Conservation (phyloP, 1,140 invertebrate species). For the Monochamus saltuarius region DNA sequence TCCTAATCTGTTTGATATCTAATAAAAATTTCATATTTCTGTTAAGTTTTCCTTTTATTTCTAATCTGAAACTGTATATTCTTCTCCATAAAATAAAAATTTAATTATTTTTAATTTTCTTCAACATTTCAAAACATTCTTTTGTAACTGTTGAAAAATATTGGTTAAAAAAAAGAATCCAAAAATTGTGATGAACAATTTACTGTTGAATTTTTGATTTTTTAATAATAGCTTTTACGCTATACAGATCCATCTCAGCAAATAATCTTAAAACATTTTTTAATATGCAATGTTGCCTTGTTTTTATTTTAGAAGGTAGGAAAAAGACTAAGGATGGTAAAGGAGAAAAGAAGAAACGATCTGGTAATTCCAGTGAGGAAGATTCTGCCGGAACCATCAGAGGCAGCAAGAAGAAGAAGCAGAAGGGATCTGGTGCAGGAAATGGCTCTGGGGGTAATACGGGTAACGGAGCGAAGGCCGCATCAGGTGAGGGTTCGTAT, state of each 20-base stretch:
- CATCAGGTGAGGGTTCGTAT: slow-evolving; percentile 49
- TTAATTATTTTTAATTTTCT: no score
- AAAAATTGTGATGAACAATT: no score
- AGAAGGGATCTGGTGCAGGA: slow-evolving; percentile 59
- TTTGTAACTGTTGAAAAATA: no score
- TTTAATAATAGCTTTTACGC: background rate
- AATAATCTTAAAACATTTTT: no score
- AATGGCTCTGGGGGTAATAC: slow-evolving; percentile 36
- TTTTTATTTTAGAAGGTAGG: slow-evolving; percentile 56
- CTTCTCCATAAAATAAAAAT: slow-evolving; percentile 1
- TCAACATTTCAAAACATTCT: no score
- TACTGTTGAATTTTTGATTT: background rate
- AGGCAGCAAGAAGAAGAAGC: slow-evolving; percentile 67
- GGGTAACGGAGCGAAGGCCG: slow-evolving; percentile 40
- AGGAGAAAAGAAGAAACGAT: slow-evolving; percentile 63
- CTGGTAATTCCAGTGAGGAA: slow-evolving; percentile 62
- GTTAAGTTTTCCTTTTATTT: no score
- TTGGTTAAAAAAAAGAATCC: no score
- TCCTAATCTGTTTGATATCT: no score
- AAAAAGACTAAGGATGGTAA: slow-evolving; percentile 59
- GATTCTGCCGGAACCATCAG: slow-evolving; percentile 63
- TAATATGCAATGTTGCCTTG: background rate
- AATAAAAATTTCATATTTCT: no score
- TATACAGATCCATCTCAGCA: no score
- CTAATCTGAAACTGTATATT: no score